These are phyloP conservation scores for Prionace glauca DNA, from an alignment of 2,797 vertebrate species.

Conservation along the genomic window DNA sequence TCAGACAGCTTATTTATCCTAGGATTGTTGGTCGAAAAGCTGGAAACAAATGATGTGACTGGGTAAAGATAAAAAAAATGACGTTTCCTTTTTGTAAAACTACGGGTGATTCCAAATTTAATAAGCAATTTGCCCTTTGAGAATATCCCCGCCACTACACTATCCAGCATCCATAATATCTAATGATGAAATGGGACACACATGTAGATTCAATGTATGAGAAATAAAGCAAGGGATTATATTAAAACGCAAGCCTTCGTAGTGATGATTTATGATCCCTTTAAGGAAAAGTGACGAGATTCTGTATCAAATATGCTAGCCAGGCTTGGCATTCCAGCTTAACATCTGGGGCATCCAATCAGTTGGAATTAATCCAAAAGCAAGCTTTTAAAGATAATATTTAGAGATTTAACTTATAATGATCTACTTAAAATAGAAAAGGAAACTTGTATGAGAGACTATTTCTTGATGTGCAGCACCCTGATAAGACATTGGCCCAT, in stretches of 20 bases:
- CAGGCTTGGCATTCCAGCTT: conserved; percentile 3
- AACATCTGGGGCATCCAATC: conserved; percentile 10
- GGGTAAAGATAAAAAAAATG: neutral
- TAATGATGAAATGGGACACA: conserved; percentile 1
- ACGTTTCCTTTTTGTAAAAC: neutral
- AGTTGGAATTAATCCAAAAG: conserved; percentile 26
- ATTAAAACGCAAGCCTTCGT: neutral
- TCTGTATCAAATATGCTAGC: conserved; percentile 19
- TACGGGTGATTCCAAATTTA: neutral
- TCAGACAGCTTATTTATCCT: neutral
- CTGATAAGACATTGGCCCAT: neutral
- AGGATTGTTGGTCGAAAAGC: neutral
- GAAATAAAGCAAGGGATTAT: neutral
- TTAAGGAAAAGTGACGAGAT: conserved; percentile 20
- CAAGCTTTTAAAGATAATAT: conserved; percentile 15
- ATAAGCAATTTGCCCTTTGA: neutral
- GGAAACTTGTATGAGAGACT: neutral
- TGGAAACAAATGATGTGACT: neutral
- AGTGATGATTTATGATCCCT: conserved; percentile 19
- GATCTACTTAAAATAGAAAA: neutral
- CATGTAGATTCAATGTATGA: neutral
- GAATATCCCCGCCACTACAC: neutral
- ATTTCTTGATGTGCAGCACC: neutral
- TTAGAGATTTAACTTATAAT: conserved; percentile 14
- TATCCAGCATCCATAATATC: neutral